Base-by-base conservation (phyloP, 2,113 vertebrate species). In the Pica pica region DNA sequence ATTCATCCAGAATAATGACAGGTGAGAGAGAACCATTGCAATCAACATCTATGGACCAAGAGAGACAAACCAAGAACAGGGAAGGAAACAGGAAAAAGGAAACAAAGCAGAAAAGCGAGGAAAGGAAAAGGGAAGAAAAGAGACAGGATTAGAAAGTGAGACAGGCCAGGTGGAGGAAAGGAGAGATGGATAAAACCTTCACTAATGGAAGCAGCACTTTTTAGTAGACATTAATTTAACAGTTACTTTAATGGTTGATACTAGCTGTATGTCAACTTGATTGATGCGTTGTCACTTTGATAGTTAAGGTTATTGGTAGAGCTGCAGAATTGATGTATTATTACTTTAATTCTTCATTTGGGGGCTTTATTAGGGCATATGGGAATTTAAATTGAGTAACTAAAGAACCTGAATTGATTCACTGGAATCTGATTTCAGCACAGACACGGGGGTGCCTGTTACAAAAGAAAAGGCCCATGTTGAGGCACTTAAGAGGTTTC, bases 321-420 rank as follows among this genome's bases (percentile, higher is more conserved):
- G 81, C 92, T 85, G 94, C 89, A 93, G 65, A 97, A 96, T 26
- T 95, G 95, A 96, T 95, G 91, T 96, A 94, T 97, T 95, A 97
- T 97, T 97, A 95, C 92, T 95, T 96, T 96, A 97, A 96, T 97
- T 97, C 93, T 95, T 97, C 97, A 97, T 96, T 95, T 97, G 93
- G 93, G 78, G 93, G 55, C 82, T 96, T 97, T 97, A 97, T 97
- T 94, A 97, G 94, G 94, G 93, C 94, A 96, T 93, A 86, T 88
- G 97, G 97, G 96, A 97, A 95, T 96, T 97, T 95, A 94, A 95
- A 95, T 90, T 93, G 89, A 97, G 92, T 94, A 88, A 96, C 79
- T 92, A 67, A 95, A 83, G 94, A 86, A 88, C 60, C 30, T 86
- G 75, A 91, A 95, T 76, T 92, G 88, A 92, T 94, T 97, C 82